Base-by-base conservation (phyloP, 2,797 vertebrate species). In the Otolemur crassicaudatus region DNA sequence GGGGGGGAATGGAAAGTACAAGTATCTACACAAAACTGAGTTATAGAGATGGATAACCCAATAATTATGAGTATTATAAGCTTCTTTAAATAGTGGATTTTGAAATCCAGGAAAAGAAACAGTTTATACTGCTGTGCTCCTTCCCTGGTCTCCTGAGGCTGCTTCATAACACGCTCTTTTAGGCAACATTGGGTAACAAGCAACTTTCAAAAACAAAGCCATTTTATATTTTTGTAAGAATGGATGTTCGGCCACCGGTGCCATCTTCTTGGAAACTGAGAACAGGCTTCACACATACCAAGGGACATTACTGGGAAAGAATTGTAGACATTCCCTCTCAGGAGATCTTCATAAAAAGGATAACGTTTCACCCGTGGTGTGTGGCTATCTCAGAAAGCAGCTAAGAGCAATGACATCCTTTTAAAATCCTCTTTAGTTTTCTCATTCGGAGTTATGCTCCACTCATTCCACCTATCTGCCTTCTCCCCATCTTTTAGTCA, bases 101-200 rank as follows among this genome's bases (percentile, higher is more conserved):
- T 87, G 17, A 96, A 91, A 58, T 80, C 53, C 22, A 87, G 40
- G 25, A 86, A 61, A 70, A 94, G 34, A 20, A 69, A 86, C 87
- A 19, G 4, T 34, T 67, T 17, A n/a, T 20, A 43, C 6, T 22
- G 5, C 37, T 67, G 11, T 6, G 1, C 3, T 70, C 14, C 2
- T 43, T 7, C 29, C 12, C 40, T 53, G 29, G 5, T n/a, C 46
- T n/a, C 40, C 37, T 17, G 40, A 92, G n/a, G 46, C 22, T 43
- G 7, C 8, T 61, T 75, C 40, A 5, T 25, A 58, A 34, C 1
- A 34, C 9, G 77, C 13, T 16, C 19, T 53, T 46, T 60, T 19
- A 58, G 40, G 53, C 34, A 83, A n/a, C 10, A 14, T 34, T 69
- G 27, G n/a, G 0, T 73, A 72, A 49, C 67, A 65, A 87, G 23